phyloP scores from a whole-genome alignment of 2,113 vertebrate genomes.

The Halcyon malimbica region DNA sequence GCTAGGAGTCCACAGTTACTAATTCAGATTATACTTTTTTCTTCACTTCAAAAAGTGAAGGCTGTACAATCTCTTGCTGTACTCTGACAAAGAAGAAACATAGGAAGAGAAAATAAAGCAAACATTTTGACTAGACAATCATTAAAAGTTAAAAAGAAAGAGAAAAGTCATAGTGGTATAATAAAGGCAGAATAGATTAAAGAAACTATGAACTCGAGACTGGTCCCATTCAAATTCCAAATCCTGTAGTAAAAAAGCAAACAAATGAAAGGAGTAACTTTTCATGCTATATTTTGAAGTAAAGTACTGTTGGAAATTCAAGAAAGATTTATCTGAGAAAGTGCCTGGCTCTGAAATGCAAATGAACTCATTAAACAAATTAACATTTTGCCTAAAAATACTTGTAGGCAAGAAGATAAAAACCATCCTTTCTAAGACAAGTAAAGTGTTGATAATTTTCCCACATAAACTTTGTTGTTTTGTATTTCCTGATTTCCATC shows the following conservation, averaged over 20 bases:
- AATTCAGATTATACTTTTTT: not conserved
- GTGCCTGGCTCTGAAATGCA: not conserved
- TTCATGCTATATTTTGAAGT: not conserved
- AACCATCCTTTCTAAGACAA: not conserved
- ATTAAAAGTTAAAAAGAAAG: not conserved
- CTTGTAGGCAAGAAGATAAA: not conserved
- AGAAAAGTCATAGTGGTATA: not conserved
- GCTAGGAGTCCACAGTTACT: not conserved
- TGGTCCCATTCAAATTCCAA: not conserved
- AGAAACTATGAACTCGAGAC: not conserved
- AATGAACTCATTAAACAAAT: not conserved
- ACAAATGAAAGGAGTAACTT: not conserved
- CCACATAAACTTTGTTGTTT: too few relatives aligned
- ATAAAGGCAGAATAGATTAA: not conserved
- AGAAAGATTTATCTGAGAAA: not conserved
- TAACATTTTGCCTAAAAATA: not conserved
- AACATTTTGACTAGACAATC: not conserved
- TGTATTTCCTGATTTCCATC: not conserved
- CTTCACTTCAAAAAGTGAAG: not conserved
- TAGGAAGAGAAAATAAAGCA: not conserved
- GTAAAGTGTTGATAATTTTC: not conserved
- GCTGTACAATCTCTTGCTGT: not conserved
- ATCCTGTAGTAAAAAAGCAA: not conserved
- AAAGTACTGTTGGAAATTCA: not conserved
- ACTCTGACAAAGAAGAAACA: not conserved